Percentiles rank a stretch among this genome's conserved stretches.
These are phyloP conservation scores for Drosophila paracracens DNA, from an alignment of 2,888 invertebrate genomes.

Conservation along the genomic window DNA sequence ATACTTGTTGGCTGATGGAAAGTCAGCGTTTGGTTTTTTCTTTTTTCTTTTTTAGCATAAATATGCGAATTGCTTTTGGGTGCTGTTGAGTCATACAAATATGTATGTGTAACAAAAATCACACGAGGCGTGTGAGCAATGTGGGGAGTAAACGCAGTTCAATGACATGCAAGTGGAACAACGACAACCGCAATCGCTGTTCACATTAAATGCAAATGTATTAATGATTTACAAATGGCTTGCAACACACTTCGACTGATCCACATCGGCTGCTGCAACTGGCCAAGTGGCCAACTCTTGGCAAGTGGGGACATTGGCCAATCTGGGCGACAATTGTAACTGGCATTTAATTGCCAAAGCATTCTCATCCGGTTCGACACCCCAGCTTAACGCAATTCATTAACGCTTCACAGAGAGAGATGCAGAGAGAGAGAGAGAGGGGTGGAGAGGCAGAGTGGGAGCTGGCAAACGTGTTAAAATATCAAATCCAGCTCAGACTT, in stretches of 20 bases:
- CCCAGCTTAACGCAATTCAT: slow-evolving; percentile 69
- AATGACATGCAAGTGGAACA: slow-evolving; percentile 62
- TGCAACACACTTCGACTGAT: slow-evolving; percentile 53
- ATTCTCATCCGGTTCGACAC: slow-evolving; percentile 77
- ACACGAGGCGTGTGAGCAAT: slow-evolving; percentile 59
- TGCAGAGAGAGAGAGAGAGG: neutral
- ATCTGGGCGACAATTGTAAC: slow-evolving; percentile 65
- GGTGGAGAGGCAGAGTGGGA: neutral
- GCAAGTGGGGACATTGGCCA: slow-evolving; percentile 55
- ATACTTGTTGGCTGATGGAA: slow-evolving; percentile 13
- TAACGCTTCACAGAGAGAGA: slow-evolving; percentile 70
- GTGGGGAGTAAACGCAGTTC: slow-evolving; percentile 36
- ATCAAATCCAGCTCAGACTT: slow-evolving; percentile 61
- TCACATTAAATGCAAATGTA: slow-evolving; percentile 67
- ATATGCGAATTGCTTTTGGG: slow-evolving; percentile 57
- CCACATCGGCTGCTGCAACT: slow-evolving; percentile 24
- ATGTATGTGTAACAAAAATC: slow-evolving; percentile 46
- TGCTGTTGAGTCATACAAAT: slow-evolving; percentile 28
- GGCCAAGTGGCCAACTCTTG: slow-evolving; percentile 6
- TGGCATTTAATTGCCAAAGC: slow-evolving; percentile 72
- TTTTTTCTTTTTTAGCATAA: slow-evolving; percentile 57
- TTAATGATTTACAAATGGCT: slow-evolving; percentile 69
- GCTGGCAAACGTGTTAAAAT: slow-evolving; percentile 47
- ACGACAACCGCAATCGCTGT: neutral
- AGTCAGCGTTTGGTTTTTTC: slow-evolving; percentile 7